Percentiles rank a stretch among this genome's conserved stretches.
phyloP scores from a whole-genome alignment of 2,797 vertebrate species.

The Sardinella longiceps region DNA sequence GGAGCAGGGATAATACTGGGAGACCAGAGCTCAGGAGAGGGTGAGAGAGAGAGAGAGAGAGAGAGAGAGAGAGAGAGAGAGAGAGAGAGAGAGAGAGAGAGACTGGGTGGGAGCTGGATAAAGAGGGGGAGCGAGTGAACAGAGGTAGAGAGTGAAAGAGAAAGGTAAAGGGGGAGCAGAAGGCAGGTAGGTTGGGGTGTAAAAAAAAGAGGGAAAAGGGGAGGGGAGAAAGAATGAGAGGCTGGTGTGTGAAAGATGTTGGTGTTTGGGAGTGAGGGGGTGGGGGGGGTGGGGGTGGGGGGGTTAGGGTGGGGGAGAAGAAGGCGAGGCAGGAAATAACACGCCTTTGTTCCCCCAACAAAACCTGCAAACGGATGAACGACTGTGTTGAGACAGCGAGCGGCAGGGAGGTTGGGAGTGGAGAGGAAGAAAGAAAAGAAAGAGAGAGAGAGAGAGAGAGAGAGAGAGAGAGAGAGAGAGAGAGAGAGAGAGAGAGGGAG shows the following conservation, averaged over 20 bases:
- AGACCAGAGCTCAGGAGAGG: neutral
- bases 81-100: no score
- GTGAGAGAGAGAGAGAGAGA: constrained; percentile 7
- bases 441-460: constrained; percentile 45
- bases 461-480: constrained; percentile 43
- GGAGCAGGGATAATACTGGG: neutral
- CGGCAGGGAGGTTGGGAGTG: constrained; percentile 38
- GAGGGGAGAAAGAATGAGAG: constrained; percentile 36
- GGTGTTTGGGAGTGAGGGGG: constrained; percentile 48
- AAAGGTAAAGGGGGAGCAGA: constrained; percentile 41
- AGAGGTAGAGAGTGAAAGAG: neutral
- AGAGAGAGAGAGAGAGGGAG: constrained; percentile 30
- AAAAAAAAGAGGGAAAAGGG: constrained; percentile 5
- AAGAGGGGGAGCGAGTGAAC: neutral
- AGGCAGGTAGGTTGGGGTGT: neutral
- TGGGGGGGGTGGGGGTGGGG: neutral
- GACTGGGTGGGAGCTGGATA: neutral
- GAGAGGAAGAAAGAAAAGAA: constrained; percentile 43
- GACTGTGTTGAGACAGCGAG: constrained; percentile 57
- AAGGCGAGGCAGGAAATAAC: constrained; percentile 47
- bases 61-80: neutral
- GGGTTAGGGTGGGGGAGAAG: neutral
- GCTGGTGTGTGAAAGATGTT: neutral
- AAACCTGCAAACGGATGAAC: constrained; percentile 28
- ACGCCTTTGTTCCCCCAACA: constrained; percentile 63